Base-by-base conservation (phyloP, 1,140 invertebrate genomes). In the Diploscapter pachys region DNA sequence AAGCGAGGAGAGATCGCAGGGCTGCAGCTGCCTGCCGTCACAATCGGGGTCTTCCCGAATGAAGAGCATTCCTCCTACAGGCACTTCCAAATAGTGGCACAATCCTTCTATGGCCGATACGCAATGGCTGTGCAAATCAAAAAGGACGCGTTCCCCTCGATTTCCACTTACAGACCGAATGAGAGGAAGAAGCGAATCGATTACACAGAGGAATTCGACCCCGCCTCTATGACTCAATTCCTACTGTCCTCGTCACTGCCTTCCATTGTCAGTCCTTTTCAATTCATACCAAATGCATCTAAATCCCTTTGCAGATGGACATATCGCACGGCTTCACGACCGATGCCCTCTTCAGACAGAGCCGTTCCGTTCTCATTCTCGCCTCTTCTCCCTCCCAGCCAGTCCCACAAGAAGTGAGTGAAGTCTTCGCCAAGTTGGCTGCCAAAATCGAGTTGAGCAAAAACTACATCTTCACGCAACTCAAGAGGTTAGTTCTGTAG, bases 71-170 rank as follows among this genome's bases (percentile, higher is more conserved):
- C 69, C 5, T 63, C 74, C 48, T 72, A 72, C 57, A 63, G 67
- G 50, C 75, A 76, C 50, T 76, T 70, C 55, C 72, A 76, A 62
- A 76, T 76, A 52, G 70, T 71, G 0, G 70, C 75, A n/a, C 69
- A 76, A 31, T 50, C 57, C 3, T 65, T 76, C 9, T 13, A 55
- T 49, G 75, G 75, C 52, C 61, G 66, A 61, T 76, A 76, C 68
- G 64, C 64, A 31, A 48, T 50, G 48, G 31, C 70, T 4, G 71
- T 72, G 50, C 59, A 56, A 5, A 61, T 76, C 50, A 64, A 72
- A 9, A 57, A 71, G 56, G 70, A 65, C 69, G 52, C 68, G 11
- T 61, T 61, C 4, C 66, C 59, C 3, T n/a, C 67, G n/a, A 56
- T 76, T 5, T 50, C 63, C 3, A 76, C 75, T 48, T 76, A 70